phyloP scores from a whole-genome alignment of 2,797 vertebrate species.

The Phaenicophaeus curvirostris region DNA sequence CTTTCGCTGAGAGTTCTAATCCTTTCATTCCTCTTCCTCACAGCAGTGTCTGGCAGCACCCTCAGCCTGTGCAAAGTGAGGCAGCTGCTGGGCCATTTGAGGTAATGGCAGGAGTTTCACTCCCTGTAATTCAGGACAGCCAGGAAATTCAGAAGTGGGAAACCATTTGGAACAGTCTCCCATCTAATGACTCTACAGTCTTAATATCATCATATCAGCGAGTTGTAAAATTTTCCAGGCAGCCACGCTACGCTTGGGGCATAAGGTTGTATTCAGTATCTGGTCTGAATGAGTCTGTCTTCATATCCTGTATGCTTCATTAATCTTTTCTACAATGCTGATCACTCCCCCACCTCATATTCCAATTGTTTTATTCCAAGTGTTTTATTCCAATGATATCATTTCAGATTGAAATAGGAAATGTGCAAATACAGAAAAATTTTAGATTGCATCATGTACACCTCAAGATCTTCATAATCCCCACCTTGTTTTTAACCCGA shows the following conservation, averaged over 20 bases:
- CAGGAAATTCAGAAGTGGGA: background rate
- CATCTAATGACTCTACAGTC: background rate
- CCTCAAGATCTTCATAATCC: background rate
- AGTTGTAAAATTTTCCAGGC: background rate
- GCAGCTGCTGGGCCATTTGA: fast-evolving
- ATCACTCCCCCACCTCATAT: background rate
- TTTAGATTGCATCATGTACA: background rate
- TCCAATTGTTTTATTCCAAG: background rate
- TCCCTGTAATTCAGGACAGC: background rate
- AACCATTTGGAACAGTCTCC: background rate
- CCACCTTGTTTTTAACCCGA: background rate
- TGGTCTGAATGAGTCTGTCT: background rate
- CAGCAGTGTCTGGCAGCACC: background rate
- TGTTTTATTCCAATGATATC: background rate
- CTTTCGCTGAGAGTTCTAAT: background rate
- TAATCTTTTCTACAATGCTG: background rate
- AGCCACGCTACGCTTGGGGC: background rate
- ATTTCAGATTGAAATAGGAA: background rate
- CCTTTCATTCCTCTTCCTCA: background rate
- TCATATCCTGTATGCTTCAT: background rate
- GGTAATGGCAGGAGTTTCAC: background rate
- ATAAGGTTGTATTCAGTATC: background rate
- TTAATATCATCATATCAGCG: background rate
- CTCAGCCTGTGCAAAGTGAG: background rate
- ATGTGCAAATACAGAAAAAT: background rate